Percentiles rank a stretch among this genome's conserved stretches.
Conservation (phyloP, 1,140 invertebrate genomes). For the Palaemon carinicauda region DNA sequence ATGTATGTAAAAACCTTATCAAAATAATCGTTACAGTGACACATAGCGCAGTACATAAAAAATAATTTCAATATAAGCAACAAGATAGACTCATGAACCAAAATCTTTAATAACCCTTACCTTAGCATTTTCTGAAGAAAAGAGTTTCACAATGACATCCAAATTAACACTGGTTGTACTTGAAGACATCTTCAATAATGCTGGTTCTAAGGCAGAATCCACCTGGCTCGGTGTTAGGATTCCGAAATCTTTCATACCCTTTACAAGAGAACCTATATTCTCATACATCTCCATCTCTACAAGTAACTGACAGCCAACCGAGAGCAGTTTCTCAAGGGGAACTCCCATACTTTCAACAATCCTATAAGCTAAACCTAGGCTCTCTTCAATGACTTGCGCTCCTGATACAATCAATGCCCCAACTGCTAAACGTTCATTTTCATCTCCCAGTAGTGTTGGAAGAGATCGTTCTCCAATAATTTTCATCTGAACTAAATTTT, state of each 20-base stretch:
- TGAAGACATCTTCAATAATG: background rate
- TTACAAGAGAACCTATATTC: background rate
- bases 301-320: conserved; percentile 18
- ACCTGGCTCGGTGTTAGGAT: background rate
- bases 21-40: background rate
- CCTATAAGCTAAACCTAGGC: conserved; percentile 25
- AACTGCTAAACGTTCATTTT: conserved; percentile 24
- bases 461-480: background rate
- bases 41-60: background rate
- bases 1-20: background rate
- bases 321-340: conserved; percentile 11
- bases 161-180: background rate
- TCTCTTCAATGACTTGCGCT: conserved; percentile 15
- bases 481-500: conserved; percentile 4
- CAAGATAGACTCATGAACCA: background rate
- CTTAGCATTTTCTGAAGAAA: conserved; percentile 36
- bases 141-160: conserved; percentile 34
- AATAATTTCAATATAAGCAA: background rate
- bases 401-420: conserved; percentile 17
- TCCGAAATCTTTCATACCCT: conserved; percentile 26
- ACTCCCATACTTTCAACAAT: conserved; percentile 29
- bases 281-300: background rate
- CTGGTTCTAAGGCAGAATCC: conserved; percentile 28
- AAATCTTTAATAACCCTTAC: background rate
- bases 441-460: conserved; percentile 18